Percentiles rank a stretch among this genome's conserved stretches.
These are phyloP conservation scores for Oryzaephilus surinamensis DNA, from an alignment of 1,140 invertebrate species.

Conservation along the genomic window DNA sequence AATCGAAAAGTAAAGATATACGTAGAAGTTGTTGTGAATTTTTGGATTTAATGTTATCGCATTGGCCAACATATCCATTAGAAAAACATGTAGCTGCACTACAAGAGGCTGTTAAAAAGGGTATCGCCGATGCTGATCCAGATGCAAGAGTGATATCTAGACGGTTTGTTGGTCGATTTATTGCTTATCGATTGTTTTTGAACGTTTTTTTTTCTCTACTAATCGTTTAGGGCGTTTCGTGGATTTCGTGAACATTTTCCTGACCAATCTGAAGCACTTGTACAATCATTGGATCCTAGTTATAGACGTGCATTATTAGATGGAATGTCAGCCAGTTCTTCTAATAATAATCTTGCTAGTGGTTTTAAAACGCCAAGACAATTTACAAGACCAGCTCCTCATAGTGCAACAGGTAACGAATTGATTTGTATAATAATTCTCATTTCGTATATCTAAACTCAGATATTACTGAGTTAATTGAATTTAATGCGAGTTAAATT, in stretches of 20 bases:
- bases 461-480: not conserved
- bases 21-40: constrained; percentile 74
- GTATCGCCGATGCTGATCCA: constrained; percentile 84
- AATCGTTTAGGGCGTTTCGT: constrained; percentile 66
- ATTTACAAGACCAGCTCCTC: constrained; percentile 17
- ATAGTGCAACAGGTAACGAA: constrained; percentile 24
- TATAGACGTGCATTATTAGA: constrained; percentile 76
- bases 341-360: constrained; percentile 40
- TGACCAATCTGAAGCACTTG: constrained; percentile 74
- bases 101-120: constrained; percentile 78
- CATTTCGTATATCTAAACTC: not conserved
- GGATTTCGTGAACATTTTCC: constrained; percentile 85
- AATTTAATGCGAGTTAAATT: not conserved
- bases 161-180: constrained; percentile 42
- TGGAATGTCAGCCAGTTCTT: constrained; percentile 39
- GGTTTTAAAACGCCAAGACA: constrained; percentile 21
- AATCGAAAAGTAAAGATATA: constrained; percentile 88
- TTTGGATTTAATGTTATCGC: constrained; percentile 69
- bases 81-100: constrained; percentile 71
- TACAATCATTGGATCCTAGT: constrained; percentile 69
- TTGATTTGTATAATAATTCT: not conserved
- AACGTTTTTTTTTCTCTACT: constrained; percentile 1
- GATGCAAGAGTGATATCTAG: constrained; percentile 69
- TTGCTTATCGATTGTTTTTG: constrained; percentile 1
- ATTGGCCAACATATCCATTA: constrained; percentile 71